phyloP scores from a whole-genome alignment of 1,140 invertebrate genomes.

The Schmidtea mediterranea region DNA sequence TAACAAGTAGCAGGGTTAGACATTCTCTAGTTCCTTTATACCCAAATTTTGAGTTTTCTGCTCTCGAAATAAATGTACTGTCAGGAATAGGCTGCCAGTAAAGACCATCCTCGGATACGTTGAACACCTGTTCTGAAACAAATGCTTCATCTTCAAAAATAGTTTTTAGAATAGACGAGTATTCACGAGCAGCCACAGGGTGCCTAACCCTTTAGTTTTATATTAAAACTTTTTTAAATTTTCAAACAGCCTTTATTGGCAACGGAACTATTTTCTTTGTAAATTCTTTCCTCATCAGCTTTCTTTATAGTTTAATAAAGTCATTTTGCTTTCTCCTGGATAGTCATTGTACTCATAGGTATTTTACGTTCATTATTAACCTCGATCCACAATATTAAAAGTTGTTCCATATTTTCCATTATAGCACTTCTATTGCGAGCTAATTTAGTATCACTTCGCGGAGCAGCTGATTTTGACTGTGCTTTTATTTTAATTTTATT shows the following conservation, averaged over 20 bases:
- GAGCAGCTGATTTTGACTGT: too few species aligned
- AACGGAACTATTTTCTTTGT: constrained; percentile 16
- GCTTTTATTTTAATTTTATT: too few species aligned
- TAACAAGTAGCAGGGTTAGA: constrained; percentile 8
- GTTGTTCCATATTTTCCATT: constrained; percentile 5
- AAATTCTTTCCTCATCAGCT: not conserved
- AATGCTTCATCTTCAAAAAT: constrained; percentile 9
- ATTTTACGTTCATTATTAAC: constrained; percentile 3
- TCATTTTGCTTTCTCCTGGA: constrained; percentile 4
- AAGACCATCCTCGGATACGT: constrained; percentile 25
- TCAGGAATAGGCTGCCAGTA: constrained; percentile 27
- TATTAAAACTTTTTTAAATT: too few species aligned
- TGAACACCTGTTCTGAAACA: constrained; percentile 9
- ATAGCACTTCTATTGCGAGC: not conserved
- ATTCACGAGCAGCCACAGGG: constrained; percentile 16
- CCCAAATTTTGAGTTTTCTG: constrained; percentile 10
- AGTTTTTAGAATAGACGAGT: constrained; percentile 9
- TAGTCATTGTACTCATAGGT: constrained; percentile 1
- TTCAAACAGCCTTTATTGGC: constrained; percentile 5
- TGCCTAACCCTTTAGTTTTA: constrained; percentile 9
- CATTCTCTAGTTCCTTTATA: constrained; percentile 10
- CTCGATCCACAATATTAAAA: constrained; percentile 6
- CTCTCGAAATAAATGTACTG: constrained; percentile 22
- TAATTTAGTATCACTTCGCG: too few species aligned
- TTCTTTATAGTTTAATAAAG: constrained; percentile 9